Base-by-base conservation (phyloP, 2,113 vertebrate genomes). In the Rhegmatorhina hoffmannsi region DNA sequence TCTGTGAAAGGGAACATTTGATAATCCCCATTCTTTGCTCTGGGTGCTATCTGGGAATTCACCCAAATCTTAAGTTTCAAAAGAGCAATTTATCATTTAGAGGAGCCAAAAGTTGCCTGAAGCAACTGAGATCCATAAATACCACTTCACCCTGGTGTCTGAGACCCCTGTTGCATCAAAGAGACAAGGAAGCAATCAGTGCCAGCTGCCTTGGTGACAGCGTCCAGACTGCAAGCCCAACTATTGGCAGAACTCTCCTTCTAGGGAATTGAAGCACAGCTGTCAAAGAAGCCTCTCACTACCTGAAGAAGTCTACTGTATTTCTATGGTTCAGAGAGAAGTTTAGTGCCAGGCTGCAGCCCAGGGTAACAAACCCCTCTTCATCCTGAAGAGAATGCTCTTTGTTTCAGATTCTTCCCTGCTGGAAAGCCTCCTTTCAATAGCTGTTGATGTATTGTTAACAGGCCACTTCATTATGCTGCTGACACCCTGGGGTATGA, bases 41-140 rank as follows among this genome's bases (percentile, higher is more conserved):
- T 89, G 68, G 68, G 49, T 95, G 60, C 85, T 96, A 84, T 93
- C 96, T 93, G 95, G 92, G 93, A 96, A 96, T 53, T 85, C 88
- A 95, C 64, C 64, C 95, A 96, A 96, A 84, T 82, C 40, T 78
- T 72, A 26, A 34, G 26, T 87, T 94, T 94, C 83, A 89, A 94
- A 95, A 87, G 88, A 87, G 72, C 66, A 62, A 84, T 94, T 93
- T 96, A 62, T 96, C 76, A 73, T 92, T 88, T 78, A 93, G 60
- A 81, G 73, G 40, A 96, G 88, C 82, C 85, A 96, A 68, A 92
- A 92, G 64, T 24, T 89, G 95, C 83, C 92, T 67, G 64, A 89
- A 94, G 96, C 94, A 89, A 93, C 31, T 1, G 1, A 92, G 66
- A 87, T 64, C 73, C 92, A 89, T 53, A 90, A 92, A 96, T 87